Base-by-base conservation (phyloP, 2,113 vertebrate genomes). In the Crotalus helleri region DNA sequence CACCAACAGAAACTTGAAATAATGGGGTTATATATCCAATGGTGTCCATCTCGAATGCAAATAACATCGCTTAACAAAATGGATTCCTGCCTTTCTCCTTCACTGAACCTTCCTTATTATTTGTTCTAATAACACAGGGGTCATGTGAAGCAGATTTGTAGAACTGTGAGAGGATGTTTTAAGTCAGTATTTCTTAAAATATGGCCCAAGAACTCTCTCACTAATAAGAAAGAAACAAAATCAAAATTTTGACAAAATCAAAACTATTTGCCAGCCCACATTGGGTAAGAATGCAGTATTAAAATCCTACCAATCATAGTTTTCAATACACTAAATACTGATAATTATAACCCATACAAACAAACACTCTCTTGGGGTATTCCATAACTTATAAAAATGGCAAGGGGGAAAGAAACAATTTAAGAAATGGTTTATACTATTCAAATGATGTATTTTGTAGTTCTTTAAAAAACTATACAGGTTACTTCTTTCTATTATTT, bases 401-500 rank as follows among this genome's bases (percentile, higher is more conserved):
- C n/a, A 81, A 81, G 74, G 74, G 74, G 7, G 7, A 81, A 39
- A 44, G 33, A 81, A 39, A 81, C 2, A 44, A 81, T 19, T 81
- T 44, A 3, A 81, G 15, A 33, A 81, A 39, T 4, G 1, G n/a
- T 74, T 64, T 55, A 17, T n/a, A 69, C 29, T 39, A 64, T 2
- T 93, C 54, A 81, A 0, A 0, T 11, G 0, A 1, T 59, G 26
- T 10, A 5, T 5, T 91, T 4, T 0, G 0, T 33, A 85, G 49
- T 64, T 87, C 44, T 89, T 51, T 24, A 5, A 1, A 11, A 91
- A 54, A 55, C n/a, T n/a, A 10, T 12, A 0, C 7, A 0, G 0
- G 46, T 0, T 58, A 74, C 1, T 39, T 58, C 94, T 19, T 8
- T 0, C 2, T 61, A 21, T 69, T 86, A 74, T 89, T 64, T 85